phyloP scores from a whole-genome alignment of 2,797 vertebrate species.

The Phrynocephalus forsythii region DNA sequence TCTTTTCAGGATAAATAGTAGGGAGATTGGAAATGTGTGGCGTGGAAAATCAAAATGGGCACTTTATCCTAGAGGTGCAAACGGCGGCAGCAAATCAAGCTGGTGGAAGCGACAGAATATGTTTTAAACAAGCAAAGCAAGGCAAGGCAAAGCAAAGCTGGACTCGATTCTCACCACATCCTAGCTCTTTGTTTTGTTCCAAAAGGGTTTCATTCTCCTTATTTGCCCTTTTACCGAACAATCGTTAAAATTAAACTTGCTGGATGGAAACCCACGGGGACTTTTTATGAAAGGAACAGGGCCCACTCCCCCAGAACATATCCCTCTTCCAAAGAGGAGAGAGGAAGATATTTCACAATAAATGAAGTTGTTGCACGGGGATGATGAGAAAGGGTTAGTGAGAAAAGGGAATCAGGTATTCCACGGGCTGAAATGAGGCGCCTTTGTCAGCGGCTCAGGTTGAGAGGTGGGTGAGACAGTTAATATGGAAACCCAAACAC shows the following conservation, averaged over 20 bases:
- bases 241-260: constrained; percentile 16
- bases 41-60: too few species aligned
- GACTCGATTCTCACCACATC: too few species aligned
- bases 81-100: too few species aligned
- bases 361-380: constrained; percentile 7
- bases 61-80: too few species aligned
- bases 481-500: constrained; percentile 70
- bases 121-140: too few species aligned
- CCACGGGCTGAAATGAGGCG: constrained; percentile 56
- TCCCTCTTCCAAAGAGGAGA: background rate
- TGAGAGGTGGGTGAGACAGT: constrained; percentile 60
- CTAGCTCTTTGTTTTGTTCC: background rate
- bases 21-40: too few species aligned
- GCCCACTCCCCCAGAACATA: background rate
- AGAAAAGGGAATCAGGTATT: constrained; percentile 39
- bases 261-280: constrained; percentile 41
- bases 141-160: too few species aligned
- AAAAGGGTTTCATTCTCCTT: constrained; percentile 51
- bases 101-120: too few species aligned
- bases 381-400: constrained; percentile 42
- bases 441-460: constrained; percentile 58
- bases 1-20: too few species aligned
- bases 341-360: constrained; percentile 38
- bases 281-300: constrained; percentile 38
- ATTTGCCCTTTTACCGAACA: constrained; percentile 30